Base-by-base conservation (phyloP, 1,140 invertebrate genomes). In the Eciton burchellii region DNA sequence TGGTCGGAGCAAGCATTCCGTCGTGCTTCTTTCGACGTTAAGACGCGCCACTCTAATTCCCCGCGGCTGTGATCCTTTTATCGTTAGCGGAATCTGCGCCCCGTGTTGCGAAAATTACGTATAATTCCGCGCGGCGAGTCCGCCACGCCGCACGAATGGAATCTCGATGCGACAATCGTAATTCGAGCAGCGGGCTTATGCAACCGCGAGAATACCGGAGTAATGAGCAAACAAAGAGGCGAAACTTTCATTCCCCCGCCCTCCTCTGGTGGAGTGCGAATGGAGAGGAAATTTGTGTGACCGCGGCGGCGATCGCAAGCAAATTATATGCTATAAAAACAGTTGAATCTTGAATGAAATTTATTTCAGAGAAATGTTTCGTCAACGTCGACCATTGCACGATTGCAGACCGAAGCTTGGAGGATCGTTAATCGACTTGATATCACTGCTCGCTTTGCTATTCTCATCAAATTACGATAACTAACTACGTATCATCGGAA, bases 31-130 rank as follows among this genome's bases (percentile, higher is more conserved):
- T n/a, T 29, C 43, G 47, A 11, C 35, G 35, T 35, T 35, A 35
- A 54, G 60, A 74, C 24, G 35, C 1, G 19, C 43, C 12, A 8
- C 43, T 70, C n/a, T 35, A 79, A 79, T 79, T 79, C 70, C 0
- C 16, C 29, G 3, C 41, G 35, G 9, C 24, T n/a, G 35, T 21
- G 56, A 45, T 62, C 59, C 74, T 71, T 43, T 82, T 56, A 43
- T 62, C 57, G 57, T 77, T 62, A 77, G n/a, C 24, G 14, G 21
- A 43, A 26, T 5, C 16, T 68, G 54, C 9, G n/a, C 9, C 47
- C 72, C 83, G 5, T 66, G 60, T 83, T 81, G 86, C 6, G 87
- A 88, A 71, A 88, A 88, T 85, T 52, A 59, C 41, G 35, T 59
- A 35, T 35, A 76, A 85, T 88, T 88, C 62, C 59, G 45, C 47